Percentiles rank a stretch among this genome's conserved stretches.
These are phyloP conservation scores for Melipona beecheii DNA, from an alignment of 2,888 invertebrate genomes.

Conservation along the genomic window DNA sequence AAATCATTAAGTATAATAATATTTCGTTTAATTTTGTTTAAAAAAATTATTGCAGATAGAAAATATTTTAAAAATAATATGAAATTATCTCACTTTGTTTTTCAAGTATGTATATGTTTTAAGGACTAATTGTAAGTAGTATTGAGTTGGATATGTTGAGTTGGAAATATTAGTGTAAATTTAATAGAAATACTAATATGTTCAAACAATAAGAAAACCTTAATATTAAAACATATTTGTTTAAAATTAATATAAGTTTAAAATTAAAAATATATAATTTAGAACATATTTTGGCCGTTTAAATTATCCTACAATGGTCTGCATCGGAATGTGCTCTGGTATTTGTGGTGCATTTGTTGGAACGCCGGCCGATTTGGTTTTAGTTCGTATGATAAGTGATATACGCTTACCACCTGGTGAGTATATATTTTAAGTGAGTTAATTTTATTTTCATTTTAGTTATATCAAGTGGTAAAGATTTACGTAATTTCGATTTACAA, in stretches of 20 bases:
- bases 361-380: constrained; percentile 86
- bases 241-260: too few relatives aligned
- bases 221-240: too few relatives aligned
- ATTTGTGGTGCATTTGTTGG: constrained; percentile 87
- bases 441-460: background rate
- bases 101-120: too few relatives aligned
- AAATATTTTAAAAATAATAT: too few relatives aligned
- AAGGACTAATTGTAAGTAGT: too few relatives aligned
- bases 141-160: too few relatives aligned
- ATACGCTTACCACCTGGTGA: constrained; percentile 85
- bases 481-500: too few relatives aligned
- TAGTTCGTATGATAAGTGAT: constrained; percentile 88
- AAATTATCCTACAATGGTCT: constrained; percentile 66
- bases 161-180: background rate
- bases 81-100: too few relatives aligned
- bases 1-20: too few relatives aligned
- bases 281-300: constrained; percentile 64
- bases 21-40: too few relatives aligned
- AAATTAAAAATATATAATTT: background rate
- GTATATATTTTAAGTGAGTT: background rate
- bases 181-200: background rate
- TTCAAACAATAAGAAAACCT: too few relatives aligned
- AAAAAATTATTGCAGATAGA: too few relatives aligned
- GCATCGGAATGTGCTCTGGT: constrained; percentile 87
- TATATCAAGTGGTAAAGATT: background rate